Percentiles rank a stretch among this genome's conserved stretches.
Evolutionary conservation across 2,888 invertebrate genomes (phyloP).

Genomic region (Anthophora plumipes): DNA sequence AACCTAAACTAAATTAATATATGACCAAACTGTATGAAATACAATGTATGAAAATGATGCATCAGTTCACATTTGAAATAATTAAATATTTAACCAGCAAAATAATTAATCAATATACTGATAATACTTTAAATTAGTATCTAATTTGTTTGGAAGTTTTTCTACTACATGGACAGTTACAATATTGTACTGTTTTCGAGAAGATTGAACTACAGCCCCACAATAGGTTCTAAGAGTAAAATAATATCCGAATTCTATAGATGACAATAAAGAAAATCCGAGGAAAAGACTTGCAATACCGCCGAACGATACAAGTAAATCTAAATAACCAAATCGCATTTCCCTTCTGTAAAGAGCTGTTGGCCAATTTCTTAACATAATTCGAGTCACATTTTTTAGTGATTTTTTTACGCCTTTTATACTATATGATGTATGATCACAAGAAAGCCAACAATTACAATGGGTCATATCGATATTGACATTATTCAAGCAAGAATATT

Average conservation of each 20-base stretch:
- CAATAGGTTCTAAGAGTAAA: conserved; percentile 90
- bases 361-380: conserved; percentile 86
- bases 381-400: conserved; percentile 12
- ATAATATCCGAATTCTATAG: conserved; percentile 91
- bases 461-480: conserved; percentile 86
- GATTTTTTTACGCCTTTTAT: conserved; percentile 89
- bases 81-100: too few relatives aligned
- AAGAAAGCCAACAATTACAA: conserved; percentile 90
- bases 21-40: not conserved
- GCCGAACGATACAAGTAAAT: conserved; percentile 88
- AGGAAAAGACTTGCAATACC: conserved; percentile 87
- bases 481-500: conserved; percentile 86
- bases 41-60: not conserved
- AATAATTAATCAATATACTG: conserved; percentile 33
- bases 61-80: too few relatives aligned
- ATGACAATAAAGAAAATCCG: conserved; percentile 91
- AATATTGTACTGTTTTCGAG: conserved; percentile 53
- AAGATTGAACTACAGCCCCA: conserved; percentile 73
- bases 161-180: conserved; percentile 43
- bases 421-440: conserved; percentile 91
- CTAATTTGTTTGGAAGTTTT: conserved; percentile 21
- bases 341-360: conserved; percentile 92
- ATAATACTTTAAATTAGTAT: conserved; percentile 33
- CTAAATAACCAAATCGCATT: conserved; percentile 94
- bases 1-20: not conserved